Percentiles rank a stretch among this genome's conserved stretches.
phyloP scores from a whole-genome alignment of 2,797 vertebrate species.

The Eulemur rubriventer region DNA sequence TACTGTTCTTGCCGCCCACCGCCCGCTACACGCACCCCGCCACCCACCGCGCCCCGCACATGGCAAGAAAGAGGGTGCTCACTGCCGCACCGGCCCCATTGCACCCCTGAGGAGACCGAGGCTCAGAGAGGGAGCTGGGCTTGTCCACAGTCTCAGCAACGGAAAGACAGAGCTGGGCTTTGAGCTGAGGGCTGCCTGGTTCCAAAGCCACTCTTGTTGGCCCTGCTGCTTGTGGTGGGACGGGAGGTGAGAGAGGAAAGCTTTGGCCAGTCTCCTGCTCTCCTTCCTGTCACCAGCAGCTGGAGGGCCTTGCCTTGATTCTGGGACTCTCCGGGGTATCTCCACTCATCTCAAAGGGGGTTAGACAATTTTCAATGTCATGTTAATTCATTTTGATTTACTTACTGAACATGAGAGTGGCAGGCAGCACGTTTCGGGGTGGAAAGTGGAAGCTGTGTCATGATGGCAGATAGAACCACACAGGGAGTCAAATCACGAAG shows the following conservation, averaged over 20 bases:
- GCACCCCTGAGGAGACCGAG: not conserved
- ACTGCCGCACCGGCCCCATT: fast-evolving
- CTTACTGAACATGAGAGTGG: not conserved
- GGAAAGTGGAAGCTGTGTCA: not conserved
- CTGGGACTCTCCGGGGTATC: not conserved
- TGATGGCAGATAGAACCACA: not conserved
- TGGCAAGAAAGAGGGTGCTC: fast-evolving
- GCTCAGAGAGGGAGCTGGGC: not conserved
- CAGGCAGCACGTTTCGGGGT: not conserved
- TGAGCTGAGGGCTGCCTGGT: not conserved
- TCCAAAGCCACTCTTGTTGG: no score
- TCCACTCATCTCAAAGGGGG: not conserved
- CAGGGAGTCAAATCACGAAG: not conserved
- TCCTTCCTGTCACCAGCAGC: fast-evolving
- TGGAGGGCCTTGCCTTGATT: not conserved
- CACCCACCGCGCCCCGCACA: not conserved
- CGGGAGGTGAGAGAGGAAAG: not conserved
- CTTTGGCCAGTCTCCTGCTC: not conserved
- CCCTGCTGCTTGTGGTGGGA: not conserved
- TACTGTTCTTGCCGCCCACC: no score
- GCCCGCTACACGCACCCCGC: no score
- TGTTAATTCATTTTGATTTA: not conserved
- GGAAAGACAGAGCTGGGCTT: not conserved
- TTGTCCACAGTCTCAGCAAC: not conserved
- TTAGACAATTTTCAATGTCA: not conserved